Percentiles rank a stretch among this genome's conserved stretches.
Evolutionary conservation across 2,113 vertebrate genomes (phyloP).

Genomic region (Tragelaphus imberbis): DNA sequence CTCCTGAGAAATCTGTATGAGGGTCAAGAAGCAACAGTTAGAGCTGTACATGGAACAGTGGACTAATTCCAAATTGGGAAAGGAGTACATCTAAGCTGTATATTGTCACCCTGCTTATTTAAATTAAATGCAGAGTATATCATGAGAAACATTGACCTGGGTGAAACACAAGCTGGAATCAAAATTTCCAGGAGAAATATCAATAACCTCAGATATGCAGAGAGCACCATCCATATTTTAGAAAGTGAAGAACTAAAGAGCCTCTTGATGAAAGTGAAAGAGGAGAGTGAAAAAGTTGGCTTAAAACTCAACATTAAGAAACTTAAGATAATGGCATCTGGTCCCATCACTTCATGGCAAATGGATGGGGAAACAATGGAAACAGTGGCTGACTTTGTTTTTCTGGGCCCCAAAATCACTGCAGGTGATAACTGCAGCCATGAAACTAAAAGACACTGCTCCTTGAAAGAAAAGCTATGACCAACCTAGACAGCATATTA

Average conservation of each 20-base stretch:
- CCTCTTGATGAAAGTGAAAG: not conserved
- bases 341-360: not conserved
- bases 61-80: not conserved
- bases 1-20: not conserved
- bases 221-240: not conserved
- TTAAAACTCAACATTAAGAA: not conserved
- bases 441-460: not conserved
- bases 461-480: not conserved
- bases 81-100: not conserved
- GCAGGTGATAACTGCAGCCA: not conserved
- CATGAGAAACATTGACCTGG: not conserved
- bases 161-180: not conserved
- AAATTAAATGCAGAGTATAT: not conserved
- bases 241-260: not conserved
- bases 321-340: not conserved
- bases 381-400: not conserved
- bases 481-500: not conserved
- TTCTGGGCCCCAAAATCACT: not conserved
- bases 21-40: not conserved
- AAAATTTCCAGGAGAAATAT: not conserved
- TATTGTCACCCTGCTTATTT: not conserved
- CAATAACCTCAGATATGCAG: not conserved
- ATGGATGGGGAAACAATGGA: not conserved
- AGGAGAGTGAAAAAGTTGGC: not conserved
- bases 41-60: not conserved